These are phyloP conservation scores for Eremophila alpestris DNA, from an alignment of 2,797 vertebrate species.

Conservation along the genomic window DNA sequence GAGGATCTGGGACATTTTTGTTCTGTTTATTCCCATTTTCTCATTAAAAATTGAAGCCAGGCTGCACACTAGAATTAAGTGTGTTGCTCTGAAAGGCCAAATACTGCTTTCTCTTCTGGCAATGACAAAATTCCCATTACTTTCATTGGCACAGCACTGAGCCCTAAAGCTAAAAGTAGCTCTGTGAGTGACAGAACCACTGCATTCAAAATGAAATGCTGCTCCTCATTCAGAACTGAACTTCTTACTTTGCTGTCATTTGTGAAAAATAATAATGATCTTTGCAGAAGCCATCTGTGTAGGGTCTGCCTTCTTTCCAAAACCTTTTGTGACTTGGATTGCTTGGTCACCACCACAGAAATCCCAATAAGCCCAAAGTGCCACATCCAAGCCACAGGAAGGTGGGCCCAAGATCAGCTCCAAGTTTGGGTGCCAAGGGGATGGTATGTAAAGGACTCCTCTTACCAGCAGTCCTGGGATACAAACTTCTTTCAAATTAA, in stretches of 20 bases:
- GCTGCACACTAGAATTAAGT: not conserved
- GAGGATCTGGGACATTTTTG: not conserved
- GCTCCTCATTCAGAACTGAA: not conserved
- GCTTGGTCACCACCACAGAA: not conserved
- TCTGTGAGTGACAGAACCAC: not conserved
- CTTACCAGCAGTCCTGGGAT: not conserved
- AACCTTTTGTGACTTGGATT: not conserved
- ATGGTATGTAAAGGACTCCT: not conserved
- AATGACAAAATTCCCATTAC: conserved; percentile 20
- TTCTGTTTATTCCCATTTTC: not conserved
- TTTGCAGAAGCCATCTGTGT: not conserved
- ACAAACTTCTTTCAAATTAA: not conserved
- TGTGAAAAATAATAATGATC: not conserved
- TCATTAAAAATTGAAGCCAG: conserved; percentile 56
- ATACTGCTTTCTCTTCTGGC: not conserved
- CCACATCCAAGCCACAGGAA: not conserved
- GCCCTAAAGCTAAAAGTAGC: conserved; percentile 35
- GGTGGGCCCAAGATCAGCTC: not conserved
- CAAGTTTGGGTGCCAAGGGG: not conserved
- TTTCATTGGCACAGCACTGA: conserved; percentile 11
- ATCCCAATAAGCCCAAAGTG: not conserved
- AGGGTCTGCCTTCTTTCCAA: not conserved
- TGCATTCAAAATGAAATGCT: not conserved
- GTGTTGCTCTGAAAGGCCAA: conserved; percentile 12
- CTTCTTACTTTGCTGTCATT: not conserved